Evolutionary conservation across 35 echinoderm and acorn worm species (phyloP).

Genomic region (Chiridota heheva): DNA sequence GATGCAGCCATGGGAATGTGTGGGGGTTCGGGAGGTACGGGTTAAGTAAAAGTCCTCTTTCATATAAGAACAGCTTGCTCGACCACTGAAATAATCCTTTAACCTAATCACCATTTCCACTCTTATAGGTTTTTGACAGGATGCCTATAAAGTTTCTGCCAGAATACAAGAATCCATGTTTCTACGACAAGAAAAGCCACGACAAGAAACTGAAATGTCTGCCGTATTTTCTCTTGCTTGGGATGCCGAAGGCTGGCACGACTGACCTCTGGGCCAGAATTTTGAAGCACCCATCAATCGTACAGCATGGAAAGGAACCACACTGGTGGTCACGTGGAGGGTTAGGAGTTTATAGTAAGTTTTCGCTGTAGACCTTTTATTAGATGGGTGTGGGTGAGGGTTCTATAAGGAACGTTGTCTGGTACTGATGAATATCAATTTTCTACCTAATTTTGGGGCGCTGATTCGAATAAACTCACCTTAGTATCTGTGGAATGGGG

Average conservation of each 20-base stretch:
- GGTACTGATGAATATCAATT: too few relatives aligned
- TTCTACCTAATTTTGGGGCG: too few relatives aligned
- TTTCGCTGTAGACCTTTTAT: neutral
- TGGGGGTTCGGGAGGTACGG: too few relatives aligned
- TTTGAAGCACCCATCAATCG: neutral
- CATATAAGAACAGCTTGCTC: too few relatives aligned
- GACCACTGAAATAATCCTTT: too few relatives aligned
- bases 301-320: neutral
- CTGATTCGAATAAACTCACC: too few relatives aligned
- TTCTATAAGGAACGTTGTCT: too few relatives aligned
- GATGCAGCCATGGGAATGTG: too few relatives aligned
- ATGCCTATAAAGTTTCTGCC: neutral
- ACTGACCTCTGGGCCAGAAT: constrained; percentile 35
- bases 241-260: constrained; percentile 34
- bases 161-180: constrained; percentile 41
- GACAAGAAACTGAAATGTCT: constrained; percentile 11
- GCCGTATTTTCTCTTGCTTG: constrained; percentile 27
- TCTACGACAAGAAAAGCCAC: neutral
- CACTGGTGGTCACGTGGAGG: constrained; percentile 40
- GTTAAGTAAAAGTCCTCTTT: too few relatives aligned
- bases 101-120: too few relatives aligned
- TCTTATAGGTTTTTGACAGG: neutral
- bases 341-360: constrained; percentile 22
- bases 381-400: too few relatives aligned
- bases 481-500: too few relatives aligned